Evolutionary conservation across 1,140 invertebrate species (phyloP), one percentile per base, ranked within the genome.

Genomic region (Drosophila nigrodunni): DNA sequence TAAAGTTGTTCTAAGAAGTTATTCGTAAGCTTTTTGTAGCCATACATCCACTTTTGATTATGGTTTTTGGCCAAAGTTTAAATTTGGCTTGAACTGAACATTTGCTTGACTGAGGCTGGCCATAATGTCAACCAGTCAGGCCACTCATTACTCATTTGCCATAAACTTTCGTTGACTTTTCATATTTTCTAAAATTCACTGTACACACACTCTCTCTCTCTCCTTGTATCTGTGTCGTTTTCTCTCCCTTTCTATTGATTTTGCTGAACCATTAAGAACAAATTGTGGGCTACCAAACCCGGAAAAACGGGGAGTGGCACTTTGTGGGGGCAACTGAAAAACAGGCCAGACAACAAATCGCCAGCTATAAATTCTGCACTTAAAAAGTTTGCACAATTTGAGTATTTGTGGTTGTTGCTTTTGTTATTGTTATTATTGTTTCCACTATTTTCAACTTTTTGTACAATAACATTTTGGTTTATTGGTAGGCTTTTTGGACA

Each of bases 61-160:
- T 43, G 41, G 41, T 43, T 43, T 39, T 43, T 43, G 41, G 41
- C 11, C 41, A 43, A 9, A 47, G 46, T 47, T 47, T 15, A 18
- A 47, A 18, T 47, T 47, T 8, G 61, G 62, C 41, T 65, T 50
- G 15, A 47, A 11, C 43, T 30, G 35, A 57, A 60, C 34, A 59
- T 83, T 66, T 49, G 35, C n/a, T 44, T 71, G 21, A 13, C 34
- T 60, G 66, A 41, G 39, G 46, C 18, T 57, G 67, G 61, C 62
- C 69, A 76, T 58, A 85, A 55, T 76, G 78, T 70, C 79, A 82
- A 58, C 78, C 78, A 61, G 61, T 43, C 75, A 64, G 77, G 77
- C 83, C 77, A 87, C 83, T 88, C 83, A 88, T 88, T 88, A 80
- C 83, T 88, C 83, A 87, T 87, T 87, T 78, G 80, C 83, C 80